Percentiles rank a stretch among this genome's conserved stretches.
phyloP scores from a whole-genome alignment of 1,140 invertebrate genomes.

The Dinoponera quadriceps region DNA sequence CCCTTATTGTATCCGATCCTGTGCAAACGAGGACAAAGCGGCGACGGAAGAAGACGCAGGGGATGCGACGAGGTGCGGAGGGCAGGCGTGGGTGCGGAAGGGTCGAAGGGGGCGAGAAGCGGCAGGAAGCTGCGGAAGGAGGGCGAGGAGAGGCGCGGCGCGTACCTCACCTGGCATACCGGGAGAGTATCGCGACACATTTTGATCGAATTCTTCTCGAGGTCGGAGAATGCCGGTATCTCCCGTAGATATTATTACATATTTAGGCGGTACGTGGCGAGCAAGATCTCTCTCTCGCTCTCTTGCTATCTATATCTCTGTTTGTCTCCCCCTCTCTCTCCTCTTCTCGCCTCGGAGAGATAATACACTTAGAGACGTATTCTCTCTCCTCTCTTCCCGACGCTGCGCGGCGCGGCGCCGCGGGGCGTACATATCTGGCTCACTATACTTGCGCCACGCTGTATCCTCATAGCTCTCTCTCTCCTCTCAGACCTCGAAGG shows the following conservation, averaged over 20 bases:
- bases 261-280: conserved; percentile 79
- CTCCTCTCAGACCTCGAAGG: conserved; percentile 66
- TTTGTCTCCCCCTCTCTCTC: neutral
- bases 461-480: conserved; percentile 62
- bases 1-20: conserved; percentile 55
- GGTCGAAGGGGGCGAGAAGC: conserved; percentile 53
- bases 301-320: neutral
- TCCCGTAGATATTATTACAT: conserved; percentile 83
- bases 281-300: conserved; percentile 9
- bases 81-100: conserved; percentile 44
- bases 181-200: conserved; percentile 78
- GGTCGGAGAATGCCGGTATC: conserved; percentile 72
- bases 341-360: conserved; percentile 55
- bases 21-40: conserved; percentile 57
- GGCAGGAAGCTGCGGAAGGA: conserved; percentile 54
- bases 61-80: conserved; percentile 28
- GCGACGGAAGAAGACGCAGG: conserved; percentile 51
- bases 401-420: conserved; percentile 67
- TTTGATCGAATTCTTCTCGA: conserved; percentile 82
- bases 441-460: conserved; percentile 59
- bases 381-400: conserved; percentile 47
- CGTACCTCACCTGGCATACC: conserved; percentile 80
- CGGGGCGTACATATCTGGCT: conserved; percentile 78
- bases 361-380: conserved; percentile 79
- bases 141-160: conserved; percentile 70